Evolutionary conservation across 2,797 vertebrate genomes (phyloP), one percentile per base, ranked within the genome.

Genomic region (Tragopan temminckii): DNA sequence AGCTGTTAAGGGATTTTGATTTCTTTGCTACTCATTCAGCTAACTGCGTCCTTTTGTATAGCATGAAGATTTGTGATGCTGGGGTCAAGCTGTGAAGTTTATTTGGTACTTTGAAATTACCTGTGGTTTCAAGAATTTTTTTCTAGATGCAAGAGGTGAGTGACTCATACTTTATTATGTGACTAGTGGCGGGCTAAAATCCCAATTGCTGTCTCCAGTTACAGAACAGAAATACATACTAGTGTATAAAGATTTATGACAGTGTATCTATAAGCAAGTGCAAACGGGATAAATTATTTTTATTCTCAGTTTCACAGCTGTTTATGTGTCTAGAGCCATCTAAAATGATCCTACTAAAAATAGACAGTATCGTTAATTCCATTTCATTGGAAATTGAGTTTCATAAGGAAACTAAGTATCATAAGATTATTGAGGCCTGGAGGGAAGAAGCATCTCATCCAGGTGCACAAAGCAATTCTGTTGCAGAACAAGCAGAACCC

Each of bases 321-420:
- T 89, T 95, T 96, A 70, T n/a, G 18, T 61, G 21, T 86, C 67
- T 91, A 77, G 55, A 95, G 55, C 82, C 70, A 85, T 84, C 61
- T 91, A 67, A 94, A 95, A 84, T 55, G 61, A 63, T 43, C 61
- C 77, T 83, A 81, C 77, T 0, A 4, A 95, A 92, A 94, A 63
- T 35, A 82, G 67, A 53, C 29, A 81, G 52, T 80, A 74, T 80
- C 5, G 52, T 88, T 95, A 76, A 77, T 91, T 88, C 52, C 36
- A 62, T 91, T 95, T 92, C n/a, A 84, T 29, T 93, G 80, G 67
- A 92, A 93, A 81, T 43, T 71, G 50, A 88, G 38, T 93, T 93
- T 91, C 46, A 12, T 81, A 85, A 72, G 50, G 77, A 92, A 91
- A 67, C 48, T 78, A 78, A 83, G 46, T 85, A 62, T 88, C 35